Base-by-base conservation (phyloP, 2,888 invertebrate genomes). In the Drosophila rubida region DNA sequence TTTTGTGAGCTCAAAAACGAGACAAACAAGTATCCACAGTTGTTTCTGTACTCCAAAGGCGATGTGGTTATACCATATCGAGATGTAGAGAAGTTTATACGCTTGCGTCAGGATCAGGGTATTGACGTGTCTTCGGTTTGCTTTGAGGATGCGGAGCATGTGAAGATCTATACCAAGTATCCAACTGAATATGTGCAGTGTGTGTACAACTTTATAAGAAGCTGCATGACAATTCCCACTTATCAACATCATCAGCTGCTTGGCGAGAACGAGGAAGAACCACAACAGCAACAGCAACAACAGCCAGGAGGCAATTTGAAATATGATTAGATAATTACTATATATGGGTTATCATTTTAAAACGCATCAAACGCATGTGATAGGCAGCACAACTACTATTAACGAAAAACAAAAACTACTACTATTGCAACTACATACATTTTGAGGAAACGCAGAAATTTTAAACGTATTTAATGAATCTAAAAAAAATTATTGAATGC, bases 141-240 rank as follows among this genome's bases (percentile, higher is more conserved):
- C 63, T 96, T 95, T 90, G 94, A 95, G 60, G 94, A 94, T 83
- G 95, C 95, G 8, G 94, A 94, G n/a, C 96, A 96, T 90, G 96
- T 96, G 0, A 94, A 95, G 81, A 96, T 96, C 88, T 94, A 94
- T 71, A 93, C 93, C 11, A 93, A 93, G 64, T 94, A 96, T 88
- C 94, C 93, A 39, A 93, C 94, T 45, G 93, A 93, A 69, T 95
- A 95, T 82, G 92, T 94, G 11, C 93, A 93, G 67, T 93, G 93
- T 58, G 93, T 94, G 30, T 94, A 93, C 86, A 93, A 92, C 69
- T 95, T 95, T 87, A 93, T 95, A 14, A 93, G 93, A 76, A 93
- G 93, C 78, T 94, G 94, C 78, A 90, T 94, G 78, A 80, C 88
- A 25, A 53, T 77, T 37, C 81, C 89, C 2, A 25, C 65, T 30